These are phyloP conservation scores for Elephantulus edwardii DNA, from an alignment of 2,113 vertebrate species.

Conservation along the genomic window DNA sequence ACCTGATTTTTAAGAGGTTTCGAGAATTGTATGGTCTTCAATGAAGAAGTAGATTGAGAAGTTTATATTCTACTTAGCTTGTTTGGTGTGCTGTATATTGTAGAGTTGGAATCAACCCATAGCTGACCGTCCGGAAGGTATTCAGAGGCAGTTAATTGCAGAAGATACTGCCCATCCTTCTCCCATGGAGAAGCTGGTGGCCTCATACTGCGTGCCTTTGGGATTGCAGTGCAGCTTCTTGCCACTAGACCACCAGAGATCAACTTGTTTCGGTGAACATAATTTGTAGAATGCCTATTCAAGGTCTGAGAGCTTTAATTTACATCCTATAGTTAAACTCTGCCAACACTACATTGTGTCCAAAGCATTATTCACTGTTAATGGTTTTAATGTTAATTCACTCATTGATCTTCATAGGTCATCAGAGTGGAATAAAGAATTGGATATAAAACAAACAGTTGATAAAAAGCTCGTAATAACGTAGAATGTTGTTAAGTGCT, in stretches of 20 bases:
- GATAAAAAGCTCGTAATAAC: not conserved
- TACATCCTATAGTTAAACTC: not conserved
- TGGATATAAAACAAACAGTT: not conserved
- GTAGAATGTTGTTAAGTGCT: too few relatives aligned
- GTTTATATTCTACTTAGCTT: not conserved
- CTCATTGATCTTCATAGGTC: not conserved
- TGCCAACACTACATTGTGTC: not conserved
- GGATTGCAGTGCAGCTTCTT: too few relatives aligned
- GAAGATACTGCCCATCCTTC: too few relatives aligned
- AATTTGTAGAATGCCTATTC: not conserved
- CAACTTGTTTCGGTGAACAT: too few relatives aligned
- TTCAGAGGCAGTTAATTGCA: too few relatives aligned
- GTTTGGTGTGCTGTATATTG: too few relatives aligned
- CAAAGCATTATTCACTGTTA: not conserved
- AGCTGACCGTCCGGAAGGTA: too few relatives aligned
- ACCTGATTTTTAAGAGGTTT: not conserved
- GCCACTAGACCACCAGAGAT: too few relatives aligned
- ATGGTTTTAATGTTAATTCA: not conserved
- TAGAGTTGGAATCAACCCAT: too few relatives aligned
- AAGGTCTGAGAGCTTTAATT: not conserved
- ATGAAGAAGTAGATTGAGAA: not conserved
- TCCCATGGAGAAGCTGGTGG: too few relatives aligned
- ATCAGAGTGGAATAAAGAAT: not conserved
- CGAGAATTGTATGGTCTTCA: not conserved
- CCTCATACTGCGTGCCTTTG: too few relatives aligned